Evolutionary conservation across 1,140 invertebrate species (phyloP).

Genomic region (Drosophila suzukii): DNA sequence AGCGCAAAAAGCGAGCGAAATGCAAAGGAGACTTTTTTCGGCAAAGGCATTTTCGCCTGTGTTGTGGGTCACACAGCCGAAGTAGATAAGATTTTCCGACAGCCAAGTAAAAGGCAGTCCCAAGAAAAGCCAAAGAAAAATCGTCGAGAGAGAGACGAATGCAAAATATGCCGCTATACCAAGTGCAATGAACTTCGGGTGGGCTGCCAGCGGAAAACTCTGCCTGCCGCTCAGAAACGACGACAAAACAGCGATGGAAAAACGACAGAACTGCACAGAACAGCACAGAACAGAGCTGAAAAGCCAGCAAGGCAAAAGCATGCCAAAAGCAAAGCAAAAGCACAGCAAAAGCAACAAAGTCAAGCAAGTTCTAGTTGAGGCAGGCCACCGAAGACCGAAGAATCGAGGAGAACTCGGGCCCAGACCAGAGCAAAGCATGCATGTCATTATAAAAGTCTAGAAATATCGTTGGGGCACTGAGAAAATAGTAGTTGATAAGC

Average conservation of each 20-base stretch:
- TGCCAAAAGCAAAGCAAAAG: slow-evolving; percentile 14
- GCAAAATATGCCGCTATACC: slow-evolving; percentile 79
- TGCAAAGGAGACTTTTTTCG: slow-evolving; percentile 28
- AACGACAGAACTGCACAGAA: slow-evolving; percentile 17
- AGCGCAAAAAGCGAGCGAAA: slow-evolving; percentile 3
- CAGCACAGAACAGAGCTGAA: slow-evolving; percentile 2
- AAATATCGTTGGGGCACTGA: slow-evolving; percentile 39
- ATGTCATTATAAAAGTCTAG: slow-evolving; percentile 51
- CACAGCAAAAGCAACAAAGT: slow-evolving; percentile 52
- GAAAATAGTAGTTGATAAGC: background rate
- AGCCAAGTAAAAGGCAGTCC: slow-evolving; percentile 27
- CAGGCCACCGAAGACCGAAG: slow-evolving; percentile 43
- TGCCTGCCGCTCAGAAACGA: slow-evolving; percentile 6
- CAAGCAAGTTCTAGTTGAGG: slow-evolving; percentile 82
- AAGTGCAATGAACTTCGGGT: slow-evolving; percentile 77
- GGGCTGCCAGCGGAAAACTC: slow-evolving; percentile 28
- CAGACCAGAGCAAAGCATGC: slow-evolving; percentile 28
- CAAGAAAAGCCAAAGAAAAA: slow-evolving; percentile 23
- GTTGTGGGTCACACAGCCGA: slow-evolving; percentile 41
- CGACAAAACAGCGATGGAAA: slow-evolving; percentile 31
- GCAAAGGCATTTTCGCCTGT: slow-evolving; percentile 16
- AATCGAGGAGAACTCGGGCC: slow-evolving; percentile 18
- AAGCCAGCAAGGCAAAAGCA: slow-evolving; percentile 14
- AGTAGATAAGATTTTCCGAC: slow-evolving; percentile 23
- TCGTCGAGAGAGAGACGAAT: slow-evolving; percentile 45